Conservation (phyloP, 1,140 invertebrate species). For the Zophobas atratus region DNA sequence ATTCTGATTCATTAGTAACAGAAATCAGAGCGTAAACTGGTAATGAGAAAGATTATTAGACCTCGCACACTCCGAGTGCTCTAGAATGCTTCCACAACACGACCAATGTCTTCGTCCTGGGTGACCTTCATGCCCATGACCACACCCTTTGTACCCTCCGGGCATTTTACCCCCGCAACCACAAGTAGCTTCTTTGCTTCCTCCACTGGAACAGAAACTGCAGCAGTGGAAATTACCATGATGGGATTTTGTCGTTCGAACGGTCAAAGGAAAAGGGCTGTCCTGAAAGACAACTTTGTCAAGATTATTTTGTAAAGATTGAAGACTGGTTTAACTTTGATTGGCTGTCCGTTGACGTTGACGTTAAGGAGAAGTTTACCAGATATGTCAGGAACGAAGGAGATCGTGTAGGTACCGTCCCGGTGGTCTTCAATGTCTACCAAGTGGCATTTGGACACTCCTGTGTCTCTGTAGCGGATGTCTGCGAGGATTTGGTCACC, state of each 20-base stretch:
- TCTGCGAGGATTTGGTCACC: constrained; percentile 70
- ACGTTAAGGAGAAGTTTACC: constrained; percentile 74
- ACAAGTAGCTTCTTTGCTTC: constrained; percentile 78
- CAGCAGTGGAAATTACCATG: constrained; percentile 84
- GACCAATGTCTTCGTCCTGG: constrained; percentile 85
- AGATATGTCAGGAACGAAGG: constrained; percentile 73
- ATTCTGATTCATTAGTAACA: not conserved
- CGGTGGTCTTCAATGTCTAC: constrained; percentile 73
- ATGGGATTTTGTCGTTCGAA: constrained; percentile 73
- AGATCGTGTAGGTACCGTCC: constrained; percentile 75
- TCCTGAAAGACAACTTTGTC: constrained; percentile 65
- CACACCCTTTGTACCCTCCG: constrained; percentile 83
- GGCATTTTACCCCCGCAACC: constrained; percentile 82
- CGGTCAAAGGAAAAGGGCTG: constrained; percentile 74
- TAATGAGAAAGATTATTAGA: constrained; percentile 68
- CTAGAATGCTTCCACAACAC: constrained; percentile 79
- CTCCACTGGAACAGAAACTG: constrained; percentile 85
- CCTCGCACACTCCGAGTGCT: constrained; percentile 72
- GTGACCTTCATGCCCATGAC: constrained; percentile 84
- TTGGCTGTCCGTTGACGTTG: constrained; percentile 74
- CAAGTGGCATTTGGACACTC: constrained; percentile 69
- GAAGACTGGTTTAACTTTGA: constrained; percentile 68
- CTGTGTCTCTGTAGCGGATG: constrained; percentile 68
- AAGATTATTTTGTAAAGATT: not conserved
- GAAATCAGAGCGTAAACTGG: constrained; percentile 70